A percentile compares a stretch with the other conserved stretches of the same genome.
Evolutionary conservation across 2,888 invertebrate species (phyloP).

Genomic region (Lissonota sp.): DNA sequence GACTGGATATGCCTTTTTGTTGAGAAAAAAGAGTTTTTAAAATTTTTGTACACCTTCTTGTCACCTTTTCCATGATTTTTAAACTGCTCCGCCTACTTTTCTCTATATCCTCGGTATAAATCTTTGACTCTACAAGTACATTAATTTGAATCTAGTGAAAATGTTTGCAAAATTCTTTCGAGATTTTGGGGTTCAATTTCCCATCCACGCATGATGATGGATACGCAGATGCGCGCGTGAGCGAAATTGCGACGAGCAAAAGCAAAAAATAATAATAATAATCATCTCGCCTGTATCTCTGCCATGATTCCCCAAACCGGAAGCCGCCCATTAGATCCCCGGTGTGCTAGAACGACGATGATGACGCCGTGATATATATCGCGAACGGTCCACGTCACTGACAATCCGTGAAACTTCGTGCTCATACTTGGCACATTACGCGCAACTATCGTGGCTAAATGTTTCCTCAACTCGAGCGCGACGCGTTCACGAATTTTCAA

Average conservation of each 20-base stretch:
- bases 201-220: not conserved
- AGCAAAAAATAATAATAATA: constrained; percentile 16
- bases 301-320: constrained; percentile 76
- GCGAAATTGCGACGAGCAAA: constrained; percentile 3
- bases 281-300: constrained; percentile 56
- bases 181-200: no score
- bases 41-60: no score
- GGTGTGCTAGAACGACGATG: constrained; percentile 71
- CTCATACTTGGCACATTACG: constrained; percentile 58
- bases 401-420: constrained; percentile 67
- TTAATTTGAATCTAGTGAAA: not conserved
- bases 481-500: constrained; percentile 6
- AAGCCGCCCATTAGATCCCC: constrained; percentile 74
- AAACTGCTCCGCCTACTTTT: no score
- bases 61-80: no score
- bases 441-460: constrained; percentile 20
- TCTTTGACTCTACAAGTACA: no score
- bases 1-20: no score
- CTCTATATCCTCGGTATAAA: not conserved
- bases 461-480: constrained; percentile 6
- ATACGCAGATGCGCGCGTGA: constrained; percentile 36
- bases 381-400: constrained; percentile 72
- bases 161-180: no score
- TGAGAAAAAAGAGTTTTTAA: no score
- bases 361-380: constrained; percentile 66